Evolutionary conservation across 2,888 invertebrate species (phyloP), one percentile per base, ranked within the genome.

Genomic region (Amiota minor): DNA sequence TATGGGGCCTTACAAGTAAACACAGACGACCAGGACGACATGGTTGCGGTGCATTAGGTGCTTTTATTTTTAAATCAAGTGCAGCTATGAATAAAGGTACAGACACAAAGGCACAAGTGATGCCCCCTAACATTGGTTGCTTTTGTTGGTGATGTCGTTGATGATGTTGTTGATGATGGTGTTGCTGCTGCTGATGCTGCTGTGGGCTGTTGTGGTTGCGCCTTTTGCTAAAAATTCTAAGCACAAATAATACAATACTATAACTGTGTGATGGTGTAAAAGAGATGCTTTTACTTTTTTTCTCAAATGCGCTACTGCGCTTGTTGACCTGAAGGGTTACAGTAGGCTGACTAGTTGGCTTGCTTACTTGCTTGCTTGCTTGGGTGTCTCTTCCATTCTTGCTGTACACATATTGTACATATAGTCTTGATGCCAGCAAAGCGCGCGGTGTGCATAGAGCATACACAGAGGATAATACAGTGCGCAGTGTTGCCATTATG

Each of bases 51-150:
- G 59, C 16, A 59, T 59, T 20, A 20, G 59, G 20, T 20, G 20
- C 53, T 82, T 85, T 85, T 84, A 83, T 83, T 83, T 83, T 82
- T 83, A 85, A 83, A 83, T 82, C 75, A 81, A 82, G 71, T 69
- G 71, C 74, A 46, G 64, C 64, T 82, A 85, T 85, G 82, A 83
- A 83, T 83, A 85, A 84, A 20, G 72, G n/a, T 56, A 68, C 61
- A 69, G 56, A 53, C 55, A 69, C 49, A 16, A 18, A 59, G 9
- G 18, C 10, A 56, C 53, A 53, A 53, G 35, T 35, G 35, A 8
- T 35, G 35, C 35, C 53, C 53, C 14, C 16, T 16, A 53, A 16
- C 53, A 9, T 53, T 45, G 49, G 72, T 18, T 64, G 53, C 47
- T 67, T 68, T 47, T 55, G 61, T 49, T 70, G 73, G 47, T 68